A percentile compares a stretch with the other conserved stretches of the same genome.
phyloP scores from a whole-genome alignment of 2,797 vertebrate genomes.

The Halcyon smyrnensis region DNA sequence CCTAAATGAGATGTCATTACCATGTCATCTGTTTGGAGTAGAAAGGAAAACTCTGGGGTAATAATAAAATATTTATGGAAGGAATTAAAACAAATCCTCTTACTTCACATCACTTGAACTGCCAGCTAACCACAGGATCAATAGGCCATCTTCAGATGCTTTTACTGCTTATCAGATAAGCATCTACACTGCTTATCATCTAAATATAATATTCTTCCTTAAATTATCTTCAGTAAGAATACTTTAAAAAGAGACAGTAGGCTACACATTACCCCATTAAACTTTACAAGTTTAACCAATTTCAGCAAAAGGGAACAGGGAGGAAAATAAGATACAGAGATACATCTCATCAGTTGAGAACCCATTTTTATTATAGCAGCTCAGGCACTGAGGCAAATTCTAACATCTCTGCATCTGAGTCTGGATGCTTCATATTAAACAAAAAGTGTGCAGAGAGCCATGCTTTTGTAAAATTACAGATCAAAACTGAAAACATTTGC shows the following conservation, averaged over 20 bases:
- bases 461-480: not conserved
- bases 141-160: not conserved
- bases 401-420: not conserved
- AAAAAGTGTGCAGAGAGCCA: accelerated
- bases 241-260: not conserved
- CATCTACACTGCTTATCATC: not conserved
- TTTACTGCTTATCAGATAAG: not conserved
- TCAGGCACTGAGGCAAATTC: not conserved
- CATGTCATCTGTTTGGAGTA: not conserved
- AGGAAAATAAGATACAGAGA: not conserved
- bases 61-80: not conserved
- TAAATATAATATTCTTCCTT: not conserved
- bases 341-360: not conserved
- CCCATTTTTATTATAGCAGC: not conserved
- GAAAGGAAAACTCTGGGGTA: not conserved
- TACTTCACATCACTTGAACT: not conserved
- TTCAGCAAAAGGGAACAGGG: not conserved
- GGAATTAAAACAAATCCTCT: not conserved
- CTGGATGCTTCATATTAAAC: not conserved
- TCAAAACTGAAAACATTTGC: not conserved
- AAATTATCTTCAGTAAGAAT: not conserved
- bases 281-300: not conserved
- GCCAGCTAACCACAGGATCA: not conserved
- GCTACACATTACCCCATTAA: not conserved
- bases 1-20: not conserved